Percentiles rank a stretch among this genome's conserved stretches.
phyloP scores from a whole-genome alignment of 1,140 invertebrate genomes.

The Mercenaria mercenaria region DNA sequence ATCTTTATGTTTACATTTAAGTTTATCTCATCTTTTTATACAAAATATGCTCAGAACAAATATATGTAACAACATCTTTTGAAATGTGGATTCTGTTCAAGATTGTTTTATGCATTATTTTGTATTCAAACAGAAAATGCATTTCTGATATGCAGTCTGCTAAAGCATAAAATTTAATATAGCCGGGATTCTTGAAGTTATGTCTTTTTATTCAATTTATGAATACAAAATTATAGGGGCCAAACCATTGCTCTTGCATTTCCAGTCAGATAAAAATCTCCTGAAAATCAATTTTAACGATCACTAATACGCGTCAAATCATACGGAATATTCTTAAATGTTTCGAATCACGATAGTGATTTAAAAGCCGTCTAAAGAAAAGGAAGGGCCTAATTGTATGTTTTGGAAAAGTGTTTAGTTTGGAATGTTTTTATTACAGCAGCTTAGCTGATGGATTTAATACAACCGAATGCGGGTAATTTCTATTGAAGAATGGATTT shows the following conservation, averaged over 20 bases:
- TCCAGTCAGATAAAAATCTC: background rate
- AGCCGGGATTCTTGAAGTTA: too few species aligned
- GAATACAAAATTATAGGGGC: background rate
- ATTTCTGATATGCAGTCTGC: too few species aligned
- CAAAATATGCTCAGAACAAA: too few species aligned
- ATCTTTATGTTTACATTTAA: too few species aligned
- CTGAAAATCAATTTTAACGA: constrained; percentile 23
- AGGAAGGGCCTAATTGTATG: constrained; percentile 35
- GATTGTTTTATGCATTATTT: too few species aligned
- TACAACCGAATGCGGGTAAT: constrained; percentile 12
- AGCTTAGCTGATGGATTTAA: constrained; percentile 12
- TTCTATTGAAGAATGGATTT: background rate
- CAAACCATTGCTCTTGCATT: background rate
- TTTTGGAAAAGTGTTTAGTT: constrained; percentile 1
- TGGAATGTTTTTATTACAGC: background rate
- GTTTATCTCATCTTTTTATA: too few species aligned
- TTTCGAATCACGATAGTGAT: background rate
- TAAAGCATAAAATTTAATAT: too few species aligned
- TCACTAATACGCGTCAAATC: background rate
- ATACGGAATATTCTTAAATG: constrained; percentile 29
- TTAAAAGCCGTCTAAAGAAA: background rate
- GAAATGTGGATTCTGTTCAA: too few species aligned
- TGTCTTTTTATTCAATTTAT: background rate
- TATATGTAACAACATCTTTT: too few species aligned
- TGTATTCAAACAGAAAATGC: too few species aligned